phyloP scores from a whole-genome alignment of 1,140 invertebrate genomes.

The Marisa cornuarietis region DNA sequence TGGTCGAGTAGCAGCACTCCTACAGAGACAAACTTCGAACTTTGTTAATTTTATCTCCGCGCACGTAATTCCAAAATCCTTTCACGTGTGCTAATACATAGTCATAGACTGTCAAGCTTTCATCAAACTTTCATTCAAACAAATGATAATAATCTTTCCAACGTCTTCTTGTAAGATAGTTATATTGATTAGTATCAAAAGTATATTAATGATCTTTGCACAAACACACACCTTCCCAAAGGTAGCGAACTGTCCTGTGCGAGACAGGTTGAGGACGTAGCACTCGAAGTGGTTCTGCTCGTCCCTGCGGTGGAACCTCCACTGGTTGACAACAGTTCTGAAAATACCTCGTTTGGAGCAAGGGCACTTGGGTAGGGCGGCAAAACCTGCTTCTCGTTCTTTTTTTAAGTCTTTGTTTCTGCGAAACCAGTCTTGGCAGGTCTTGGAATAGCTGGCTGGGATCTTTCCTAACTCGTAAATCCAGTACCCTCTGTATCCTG shows the following conservation, averaged over 20 bases:
- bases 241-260: neutral
- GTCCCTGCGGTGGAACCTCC: neutral
- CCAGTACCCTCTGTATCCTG: neutral
- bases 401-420: neutral
- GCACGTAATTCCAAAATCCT: no score
- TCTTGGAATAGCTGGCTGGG: neutral
- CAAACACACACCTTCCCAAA: slow-evolving; percentile 4
- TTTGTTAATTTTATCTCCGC: no score
- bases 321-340: neutral
- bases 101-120: no score
- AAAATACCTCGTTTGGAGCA: neutral
- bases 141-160: no score
- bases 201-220: no score
- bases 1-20: neutral
- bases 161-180: no score
- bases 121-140: no score
- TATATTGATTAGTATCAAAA: no score
- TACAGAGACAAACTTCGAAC: neutral
- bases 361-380: neutral
- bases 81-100: neutral
- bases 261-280: neutral
- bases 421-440: neutral
- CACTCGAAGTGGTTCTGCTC: neutral
- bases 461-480: neutral
- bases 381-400: neutral